Evolutionary conservation across 2,888 invertebrate species (phyloP).

Genomic region (Mythimna lalbum): DNA sequence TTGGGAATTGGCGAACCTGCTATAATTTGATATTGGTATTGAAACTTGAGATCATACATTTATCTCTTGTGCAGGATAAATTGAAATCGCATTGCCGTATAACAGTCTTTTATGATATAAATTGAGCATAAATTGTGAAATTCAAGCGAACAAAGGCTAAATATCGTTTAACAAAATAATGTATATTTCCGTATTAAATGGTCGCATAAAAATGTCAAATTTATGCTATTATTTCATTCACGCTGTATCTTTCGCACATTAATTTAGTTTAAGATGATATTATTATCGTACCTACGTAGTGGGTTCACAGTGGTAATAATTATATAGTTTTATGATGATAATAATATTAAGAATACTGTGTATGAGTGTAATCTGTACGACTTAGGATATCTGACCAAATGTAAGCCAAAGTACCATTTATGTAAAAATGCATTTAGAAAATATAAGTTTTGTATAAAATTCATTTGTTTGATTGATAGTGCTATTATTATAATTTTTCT

Average conservation of each 20-base stretch:
- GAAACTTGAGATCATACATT: not conserved
- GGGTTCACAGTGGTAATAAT: conserved; percentile 23
- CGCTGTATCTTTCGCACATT: conserved; percentile 15
- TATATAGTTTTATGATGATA: conserved; percentile 9
- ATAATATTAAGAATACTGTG: conserved; percentile 1
- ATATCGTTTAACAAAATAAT: conserved; percentile 10
- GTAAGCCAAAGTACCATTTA: conserved; percentile 56
- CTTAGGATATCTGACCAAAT: conserved; percentile 41
- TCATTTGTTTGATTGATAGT: not conserved
- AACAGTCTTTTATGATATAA: not conserved
- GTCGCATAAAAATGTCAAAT: conserved; percentile 4
- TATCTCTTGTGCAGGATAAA: not conserved
- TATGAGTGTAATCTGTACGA: conserved; percentile 15
- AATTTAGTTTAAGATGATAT: conserved; percentile 26
- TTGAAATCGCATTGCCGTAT: not conserved
- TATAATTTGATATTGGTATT: not conserved
- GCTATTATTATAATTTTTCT: not conserved
- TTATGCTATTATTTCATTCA: conserved; percentile 24
- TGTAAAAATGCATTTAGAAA: conserved; percentile 66
- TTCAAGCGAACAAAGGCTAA: not conserved
- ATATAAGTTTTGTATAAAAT: conserved; percentile 61
- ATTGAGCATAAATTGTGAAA: not conserved
- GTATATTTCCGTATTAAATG: conserved; percentile 7
- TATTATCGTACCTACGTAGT: conserved; percentile 40
- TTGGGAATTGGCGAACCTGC: not conserved